phyloP scores from a whole-genome alignment of 2,888 invertebrate species.

The Drosophila paranaensis region DNA sequence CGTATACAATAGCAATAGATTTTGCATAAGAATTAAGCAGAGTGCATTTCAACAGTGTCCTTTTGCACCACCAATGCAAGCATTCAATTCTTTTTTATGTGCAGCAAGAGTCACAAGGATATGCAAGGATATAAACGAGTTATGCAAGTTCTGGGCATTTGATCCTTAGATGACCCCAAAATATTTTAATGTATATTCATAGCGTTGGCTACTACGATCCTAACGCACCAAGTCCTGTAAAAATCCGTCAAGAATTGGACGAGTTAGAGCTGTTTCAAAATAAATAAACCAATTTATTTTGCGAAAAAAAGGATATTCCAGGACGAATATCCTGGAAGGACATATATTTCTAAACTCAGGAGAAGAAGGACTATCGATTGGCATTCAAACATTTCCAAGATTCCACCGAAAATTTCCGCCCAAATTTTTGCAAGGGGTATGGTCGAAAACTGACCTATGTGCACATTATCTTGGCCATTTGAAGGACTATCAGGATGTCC shows the following conservation, averaged over 20 bases:
- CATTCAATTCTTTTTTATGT: no score
- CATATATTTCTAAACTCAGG: not conserved
- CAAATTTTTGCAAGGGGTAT: not conserved
- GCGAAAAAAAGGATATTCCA: not conserved
- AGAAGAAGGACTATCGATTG: not conserved
- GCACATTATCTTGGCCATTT: conserved; percentile 1
- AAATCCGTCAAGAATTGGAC: not conserved
- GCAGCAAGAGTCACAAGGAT: no score
- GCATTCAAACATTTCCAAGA: not conserved
- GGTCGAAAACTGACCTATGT: conserved; percentile 2
- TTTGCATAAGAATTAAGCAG: not conserved
- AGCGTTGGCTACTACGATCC: no score
- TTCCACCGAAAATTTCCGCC: not conserved
- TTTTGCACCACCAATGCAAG: not conserved
- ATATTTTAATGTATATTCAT: no score
- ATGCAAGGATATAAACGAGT: no score
- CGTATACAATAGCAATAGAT: not conserved
- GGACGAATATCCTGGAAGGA: not conserved
- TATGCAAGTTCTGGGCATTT: not conserved
- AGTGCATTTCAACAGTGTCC: not conserved
- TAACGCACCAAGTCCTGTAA: not conserved
- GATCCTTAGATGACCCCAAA: not conserved
- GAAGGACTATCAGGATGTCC: not conserved
- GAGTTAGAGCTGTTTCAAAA: not conserved
- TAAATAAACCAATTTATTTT: not conserved